A percentile compares a stretch with the other conserved stretches of the same genome.
Conservation (phyloP, 2,797 vertebrate genomes). For the Dipus sagitta region DNA sequence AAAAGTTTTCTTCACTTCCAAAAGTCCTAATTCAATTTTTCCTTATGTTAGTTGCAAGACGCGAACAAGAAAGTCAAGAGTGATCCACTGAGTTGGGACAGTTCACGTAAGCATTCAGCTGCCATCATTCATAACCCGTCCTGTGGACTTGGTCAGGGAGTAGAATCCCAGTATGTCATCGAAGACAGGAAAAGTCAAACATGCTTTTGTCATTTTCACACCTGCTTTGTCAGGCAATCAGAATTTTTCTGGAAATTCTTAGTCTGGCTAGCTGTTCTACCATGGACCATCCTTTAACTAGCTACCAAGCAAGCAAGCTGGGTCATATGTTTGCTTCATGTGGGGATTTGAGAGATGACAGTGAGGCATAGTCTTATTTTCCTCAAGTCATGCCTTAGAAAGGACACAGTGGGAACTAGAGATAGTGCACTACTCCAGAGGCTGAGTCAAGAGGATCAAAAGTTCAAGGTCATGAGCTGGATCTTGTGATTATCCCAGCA, state of each 20-base stretch:
- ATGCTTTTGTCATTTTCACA: neutral
- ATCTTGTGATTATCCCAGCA: too few relatives aligned
- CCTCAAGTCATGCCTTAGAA: neutral
- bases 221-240: neutral
- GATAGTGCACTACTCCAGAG: too few relatives aligned
- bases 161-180: neutral
- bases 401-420: neutral
- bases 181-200: neutral
- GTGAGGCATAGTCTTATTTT: neutral
- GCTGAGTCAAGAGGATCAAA: too few relatives aligned
- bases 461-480: neutral
- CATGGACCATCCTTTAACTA: neutral
- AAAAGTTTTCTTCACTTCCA: conserved; percentile 45
- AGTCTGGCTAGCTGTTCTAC: neutral
- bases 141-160: neutral
- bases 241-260: conserved; percentile 1
- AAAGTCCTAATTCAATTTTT: conserved; percentile 55
- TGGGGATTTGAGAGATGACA: conserved; percentile 8
- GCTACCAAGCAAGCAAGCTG: conserved; percentile 6
- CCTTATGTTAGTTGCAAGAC: conserved; percentile 70
- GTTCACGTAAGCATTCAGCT: neutral
- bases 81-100: neutral
- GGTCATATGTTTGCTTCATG: neutral
- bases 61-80: conserved; percentile 34
- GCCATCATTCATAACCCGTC: neutral